Base-by-base conservation (phyloP, 2,888 invertebrate genomes). In the Agrotis exclamationis region DNA sequence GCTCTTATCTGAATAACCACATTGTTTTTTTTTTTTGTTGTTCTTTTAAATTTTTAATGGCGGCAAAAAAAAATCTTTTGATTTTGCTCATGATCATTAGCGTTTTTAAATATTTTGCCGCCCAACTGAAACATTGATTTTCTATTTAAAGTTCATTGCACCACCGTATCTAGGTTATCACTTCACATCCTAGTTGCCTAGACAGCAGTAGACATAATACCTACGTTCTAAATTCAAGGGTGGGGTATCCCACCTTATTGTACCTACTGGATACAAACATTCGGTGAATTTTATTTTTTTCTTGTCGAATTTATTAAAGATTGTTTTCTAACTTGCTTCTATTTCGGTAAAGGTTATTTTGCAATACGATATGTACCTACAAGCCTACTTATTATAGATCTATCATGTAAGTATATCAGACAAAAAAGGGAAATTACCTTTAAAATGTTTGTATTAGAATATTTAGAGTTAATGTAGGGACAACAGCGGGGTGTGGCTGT, bases 91-190 rank as follows among this genome's bases (percentile, higher is more conserved):
- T 45, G 22, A 53, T 45, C 22, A 6, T 45, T 67, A 16, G 18
- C 5, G 60, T 14, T 48, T 48, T 45, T 22, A 11, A 74, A 33
- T 28, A 44, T 13, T 24, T n/a, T 57, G 9, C 13, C 14, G 22
- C 24, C n/a, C 4, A 47, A 28, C n/a, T 24, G 20, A 59, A 59
- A 71, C 18, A 64, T 63, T 44, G 50, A 54, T 54, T 74, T 59
- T 54, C 4, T 62, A n/a, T 63, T 60, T 39, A 22, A 18, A 57
- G 57, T 57, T 67, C 79, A 79, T 14, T 72, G 79, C 28, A 57
- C 75, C 28, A 57, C 75, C 51, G 51, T 62, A 47, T 79, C 47
- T 79, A 60, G 60, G 56, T 60, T 60, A 47, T 50, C 50, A 66
- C 18, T 45, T 18, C 16, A 50, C 2, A 50, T 20, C 24, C 24